A percentile compares a stretch with the other conserved stretches of the same genome.
Conservation (phyloP, 1,140 invertebrate genomes). For the Callitettix versicolor region DNA sequence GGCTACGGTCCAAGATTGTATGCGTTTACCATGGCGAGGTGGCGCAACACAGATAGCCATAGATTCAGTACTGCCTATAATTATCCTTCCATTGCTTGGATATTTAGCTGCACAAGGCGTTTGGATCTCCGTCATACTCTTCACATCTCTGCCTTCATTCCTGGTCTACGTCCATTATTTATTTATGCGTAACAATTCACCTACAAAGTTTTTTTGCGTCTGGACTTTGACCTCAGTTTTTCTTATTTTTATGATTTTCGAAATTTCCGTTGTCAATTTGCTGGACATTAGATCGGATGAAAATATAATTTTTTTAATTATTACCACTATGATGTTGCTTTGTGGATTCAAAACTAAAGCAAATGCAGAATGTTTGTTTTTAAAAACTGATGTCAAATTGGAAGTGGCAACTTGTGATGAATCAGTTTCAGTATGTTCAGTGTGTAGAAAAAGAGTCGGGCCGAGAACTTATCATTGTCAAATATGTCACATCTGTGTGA, state of each 20-base stretch:
- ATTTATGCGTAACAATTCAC: slow-evolving; percentile 44
- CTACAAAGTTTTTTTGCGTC: slow-evolving; percentile 54
- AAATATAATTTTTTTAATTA: slow-evolving; percentile 47
- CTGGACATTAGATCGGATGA: slow-evolving; percentile 55
- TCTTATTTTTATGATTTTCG: slow-evolving; percentile 52
- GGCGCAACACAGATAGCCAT: slow-evolving; percentile 42
- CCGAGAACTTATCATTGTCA: slow-evolving; percentile 29
- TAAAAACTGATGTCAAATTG: slow-evolving; percentile 31
- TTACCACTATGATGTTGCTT: slow-evolving; percentile 35
- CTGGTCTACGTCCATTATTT: slow-evolving; percentile 48
- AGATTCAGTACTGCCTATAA: slow-evolving; percentile 48
- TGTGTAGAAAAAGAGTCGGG: slow-evolving; percentile 25
- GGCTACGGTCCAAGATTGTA: slow-evolving; percentile 38
- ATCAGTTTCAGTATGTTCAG: slow-evolving; percentile 19
- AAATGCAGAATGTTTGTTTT: slow-evolving; percentile 32
- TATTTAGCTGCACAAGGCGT: slow-evolving; percentile 47
- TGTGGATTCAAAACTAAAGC: slow-evolving; percentile 34
- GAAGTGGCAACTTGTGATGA: slow-evolving; percentile 12
- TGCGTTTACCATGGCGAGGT: slow-evolving; percentile 41
- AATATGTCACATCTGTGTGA: slow-evolving; percentile 35
- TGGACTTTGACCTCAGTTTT: slow-evolving; percentile 53
- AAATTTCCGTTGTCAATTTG: slow-evolving; percentile 46
- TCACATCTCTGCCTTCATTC: slow-evolving; percentile 46
- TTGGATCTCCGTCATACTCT: slow-evolving; percentile 44
- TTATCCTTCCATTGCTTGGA: slow-evolving; percentile 47